These are phyloP conservation scores for Troides helena DNA, from an alignment of 2,888 invertebrate genomes.

Conservation along the genomic window DNA sequence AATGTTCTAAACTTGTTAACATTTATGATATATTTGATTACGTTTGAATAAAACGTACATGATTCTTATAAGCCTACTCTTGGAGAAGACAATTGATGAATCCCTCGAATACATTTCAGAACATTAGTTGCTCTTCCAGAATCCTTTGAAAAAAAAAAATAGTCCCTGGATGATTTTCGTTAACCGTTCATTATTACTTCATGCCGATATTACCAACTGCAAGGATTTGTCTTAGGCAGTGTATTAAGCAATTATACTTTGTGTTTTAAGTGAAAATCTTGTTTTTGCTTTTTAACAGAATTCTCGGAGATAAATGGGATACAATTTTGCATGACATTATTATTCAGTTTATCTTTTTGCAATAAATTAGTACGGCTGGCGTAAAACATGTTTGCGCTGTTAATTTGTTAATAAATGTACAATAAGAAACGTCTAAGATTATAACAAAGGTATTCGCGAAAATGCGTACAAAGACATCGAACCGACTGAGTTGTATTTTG, in stretches of 20 bases:
- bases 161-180: neutral
- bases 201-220: neutral
- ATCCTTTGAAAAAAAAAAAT: constrained; percentile 11
- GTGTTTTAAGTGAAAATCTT: neutral
- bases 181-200: neutral
- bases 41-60: neutral
- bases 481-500: too few relatives aligned
- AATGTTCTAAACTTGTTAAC: too few relatives aligned
- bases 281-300: neutral
- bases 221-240: neutral
- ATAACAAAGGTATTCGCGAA: too few relatives aligned
- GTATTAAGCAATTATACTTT: constrained; percentile 1
- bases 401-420: too few relatives aligned
- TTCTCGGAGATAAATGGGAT: too few relatives aligned
- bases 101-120: constrained; percentile 17
- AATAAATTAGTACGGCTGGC: too few relatives aligned
- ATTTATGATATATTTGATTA: too few relatives aligned
- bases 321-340: too few relatives aligned
- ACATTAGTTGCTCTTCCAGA: constrained; percentile 14
- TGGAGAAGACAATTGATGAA: neutral
- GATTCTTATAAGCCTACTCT: neutral
- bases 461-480: too few relatives aligned
- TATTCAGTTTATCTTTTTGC: too few relatives aligned
- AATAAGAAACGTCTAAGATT: too few relatives aligned
- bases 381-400: too few relatives aligned